Evolutionary conservation across 2,888 invertebrate species (phyloP).

Genomic region (Osmoderma eremita): DNA sequence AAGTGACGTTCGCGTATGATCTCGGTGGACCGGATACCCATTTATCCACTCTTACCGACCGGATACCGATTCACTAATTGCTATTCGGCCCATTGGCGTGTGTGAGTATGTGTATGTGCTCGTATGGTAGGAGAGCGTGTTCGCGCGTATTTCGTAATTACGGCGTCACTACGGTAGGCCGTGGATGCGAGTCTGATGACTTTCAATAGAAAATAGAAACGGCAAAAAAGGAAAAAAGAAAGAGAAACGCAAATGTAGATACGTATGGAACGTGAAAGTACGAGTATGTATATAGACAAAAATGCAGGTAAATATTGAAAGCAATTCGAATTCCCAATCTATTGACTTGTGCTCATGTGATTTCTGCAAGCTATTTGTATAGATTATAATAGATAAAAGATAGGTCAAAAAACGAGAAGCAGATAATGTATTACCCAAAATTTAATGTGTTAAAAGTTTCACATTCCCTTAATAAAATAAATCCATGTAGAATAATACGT

Average conservation of each 20-base stretch:
- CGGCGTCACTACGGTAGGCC: neutral
- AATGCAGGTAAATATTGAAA: too few species aligned
- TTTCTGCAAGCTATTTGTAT: too few species aligned
- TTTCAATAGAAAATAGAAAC: conserved; percentile 14
- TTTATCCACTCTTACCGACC: conserved; percentile 47
- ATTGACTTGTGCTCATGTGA: neutral
- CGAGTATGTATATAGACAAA: too few species aligned
- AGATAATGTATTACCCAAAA: too few species aligned
- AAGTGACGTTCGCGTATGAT: conserved; percentile 54
- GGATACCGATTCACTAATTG: conserved; percentile 32
- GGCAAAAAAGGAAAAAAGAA: neutral
- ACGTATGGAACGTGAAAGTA: neutral
- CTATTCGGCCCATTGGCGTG: neutral
- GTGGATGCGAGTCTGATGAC: neutral
- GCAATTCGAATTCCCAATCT: neutral
- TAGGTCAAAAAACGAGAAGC: too few species aligned
- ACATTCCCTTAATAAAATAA: too few species aligned
- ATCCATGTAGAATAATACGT: too few species aligned
- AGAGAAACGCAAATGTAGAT: conserved; percentile 8
- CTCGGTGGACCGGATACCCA: conserved; percentile 50
- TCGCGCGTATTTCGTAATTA: conserved; percentile 8
- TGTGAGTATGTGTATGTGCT: too few species aligned
- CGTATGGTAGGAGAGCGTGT: neutral
- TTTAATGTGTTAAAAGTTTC: too few species aligned
- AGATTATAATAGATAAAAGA: too few species aligned